phyloP scores from a whole-genome alignment of 2,113 vertebrate genomes.

The Pholis gunnellus region DNA sequence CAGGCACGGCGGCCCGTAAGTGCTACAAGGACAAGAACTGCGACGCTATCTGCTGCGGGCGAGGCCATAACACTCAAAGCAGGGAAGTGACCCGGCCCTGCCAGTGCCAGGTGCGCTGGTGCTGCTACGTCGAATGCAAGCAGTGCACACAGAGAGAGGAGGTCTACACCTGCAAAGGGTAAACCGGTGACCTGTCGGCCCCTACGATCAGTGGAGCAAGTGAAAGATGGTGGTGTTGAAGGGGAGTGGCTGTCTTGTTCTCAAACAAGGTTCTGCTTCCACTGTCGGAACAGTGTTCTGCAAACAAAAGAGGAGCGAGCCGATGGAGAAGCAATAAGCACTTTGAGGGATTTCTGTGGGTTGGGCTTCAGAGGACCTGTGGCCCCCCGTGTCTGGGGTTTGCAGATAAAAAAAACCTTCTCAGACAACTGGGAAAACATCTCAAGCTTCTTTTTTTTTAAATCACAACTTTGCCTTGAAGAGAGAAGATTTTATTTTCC shows the following conservation, averaged over 20 bases:
- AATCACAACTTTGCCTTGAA: conserved; percentile 57
- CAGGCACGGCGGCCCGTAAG: conserved; percentile 92
- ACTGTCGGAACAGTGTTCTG: conserved; percentile 58
- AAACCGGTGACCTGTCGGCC: conserved; percentile 54
- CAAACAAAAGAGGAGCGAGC: conserved; percentile 61
- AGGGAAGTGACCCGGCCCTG: conserved; percentile 95
- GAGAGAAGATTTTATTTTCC: conserved; percentile 50
- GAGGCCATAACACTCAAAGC: conserved; percentile 98
- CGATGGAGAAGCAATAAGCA: conserved; percentile 75
- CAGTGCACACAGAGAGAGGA: conserved; percentile 98
- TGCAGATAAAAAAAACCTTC: conserved; percentile 48
- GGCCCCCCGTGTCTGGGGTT: conserved; percentile 27
- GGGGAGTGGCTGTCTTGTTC: conserved; percentile 53
- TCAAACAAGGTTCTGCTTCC: conserved; percentile 58
- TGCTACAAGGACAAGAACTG: conserved; percentile 99
- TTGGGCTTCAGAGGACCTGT: conserved; percentile 55
- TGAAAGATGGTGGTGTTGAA: conserved; percentile 37
- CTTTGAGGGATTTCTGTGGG: conserved; percentile 81
- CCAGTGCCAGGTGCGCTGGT: conserved; percentile 99
- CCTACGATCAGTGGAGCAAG: conserved; percentile 45
- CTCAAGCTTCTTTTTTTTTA: conserved; percentile 65
- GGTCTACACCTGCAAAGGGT: conserved; percentile 98
- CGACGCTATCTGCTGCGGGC: conserved; percentile 97
- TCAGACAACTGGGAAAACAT: conserved; percentile 75
- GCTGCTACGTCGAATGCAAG: conserved; percentile 99